A percentile compares a stretch with the other conserved stretches of the same genome.
Conservation (phyloP, 2,797 vertebrate species). For the Vultur gryphus region DNA sequence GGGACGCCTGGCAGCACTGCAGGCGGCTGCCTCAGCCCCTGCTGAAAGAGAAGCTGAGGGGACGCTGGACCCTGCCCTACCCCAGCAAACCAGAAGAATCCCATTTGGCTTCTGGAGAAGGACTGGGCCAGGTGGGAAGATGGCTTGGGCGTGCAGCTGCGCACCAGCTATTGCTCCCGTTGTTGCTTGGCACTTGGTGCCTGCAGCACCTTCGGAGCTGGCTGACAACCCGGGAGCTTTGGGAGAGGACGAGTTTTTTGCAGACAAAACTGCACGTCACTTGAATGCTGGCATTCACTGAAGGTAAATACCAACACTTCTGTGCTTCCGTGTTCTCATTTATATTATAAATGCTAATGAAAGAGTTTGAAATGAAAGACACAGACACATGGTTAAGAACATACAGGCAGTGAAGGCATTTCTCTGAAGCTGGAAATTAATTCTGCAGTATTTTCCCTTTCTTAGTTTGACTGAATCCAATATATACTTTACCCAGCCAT, state of each 20-base stretch:
- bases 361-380: background rate
- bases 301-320: background rate
- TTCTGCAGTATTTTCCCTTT: background rate
- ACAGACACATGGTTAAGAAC: background rate
- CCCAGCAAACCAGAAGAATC: background rate
- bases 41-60: background rate
- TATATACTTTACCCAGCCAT: background rate
- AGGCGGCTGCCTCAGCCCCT: background rate
- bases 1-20: background rate
- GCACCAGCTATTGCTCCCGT: accelerated
- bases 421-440: background rate
- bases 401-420: background rate
- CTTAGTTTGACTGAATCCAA: background rate
- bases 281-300: background rate
- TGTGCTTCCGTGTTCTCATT: background rate
- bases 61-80: background rate
- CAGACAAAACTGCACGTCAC: background rate
- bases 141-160: background rate
- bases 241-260: background rate
- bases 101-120: background rate
- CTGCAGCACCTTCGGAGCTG: background rate
- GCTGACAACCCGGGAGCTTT: accelerated
- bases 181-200: background rate
- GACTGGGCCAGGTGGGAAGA: background rate
- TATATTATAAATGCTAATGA: background rate